Base-by-base conservation (phyloP, 2,797 vertebrate species). In the Hafferia zeledoni region DNA sequence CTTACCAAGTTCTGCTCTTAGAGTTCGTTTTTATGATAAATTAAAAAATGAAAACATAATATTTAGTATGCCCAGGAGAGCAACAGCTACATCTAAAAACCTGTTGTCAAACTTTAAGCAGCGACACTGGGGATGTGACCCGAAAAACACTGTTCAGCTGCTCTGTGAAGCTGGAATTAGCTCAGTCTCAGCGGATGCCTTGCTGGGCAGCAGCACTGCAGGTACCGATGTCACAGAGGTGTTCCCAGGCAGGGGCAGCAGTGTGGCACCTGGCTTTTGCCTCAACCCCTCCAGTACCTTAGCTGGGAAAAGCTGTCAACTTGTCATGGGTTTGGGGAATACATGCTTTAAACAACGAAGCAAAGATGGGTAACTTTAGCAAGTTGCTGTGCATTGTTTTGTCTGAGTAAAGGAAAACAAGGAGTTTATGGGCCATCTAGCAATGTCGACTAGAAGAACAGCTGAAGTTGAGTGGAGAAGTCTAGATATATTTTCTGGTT, bases 151-250 rank as follows among this genome's bases (percentile, higher is more conserved):
- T 18, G 28, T 5, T 68, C 12, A 24, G 61, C 49, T 59, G 52
- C 46, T 60, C 57, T 1, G 0, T 24, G 19, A 61, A 65, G 59
- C 52, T 63, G 56, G 63, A 72, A 83, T n/a, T 13, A 31, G 18
- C 64, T n/a, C 4, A 0, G 9, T 5, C 2, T 9, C 56, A 15
- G 6, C 0, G 0, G 47, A 15, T 18, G 39, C 56, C 56, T 41
- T 2, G 2, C 68, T 60, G 63, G 4, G 30, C 23, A 44, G 68
- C 60, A 4, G 47, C 53, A n/a, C 64, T 50, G 39, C 20, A 5
- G 28, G n/a, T 30, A 14, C 60, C 63, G 30, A 22, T 17, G 56
- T 60, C 60, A 63, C 0, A 0, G 19, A 49, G 52, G 11, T 5
- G 35, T 25, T 72, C 39, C 76, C 69, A 69, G 27, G n/a, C 22